These are phyloP conservation scores for Astyanax mexicanus DNA, from an alignment of 2,797 vertebrate species.

Conservation along the genomic window DNA sequence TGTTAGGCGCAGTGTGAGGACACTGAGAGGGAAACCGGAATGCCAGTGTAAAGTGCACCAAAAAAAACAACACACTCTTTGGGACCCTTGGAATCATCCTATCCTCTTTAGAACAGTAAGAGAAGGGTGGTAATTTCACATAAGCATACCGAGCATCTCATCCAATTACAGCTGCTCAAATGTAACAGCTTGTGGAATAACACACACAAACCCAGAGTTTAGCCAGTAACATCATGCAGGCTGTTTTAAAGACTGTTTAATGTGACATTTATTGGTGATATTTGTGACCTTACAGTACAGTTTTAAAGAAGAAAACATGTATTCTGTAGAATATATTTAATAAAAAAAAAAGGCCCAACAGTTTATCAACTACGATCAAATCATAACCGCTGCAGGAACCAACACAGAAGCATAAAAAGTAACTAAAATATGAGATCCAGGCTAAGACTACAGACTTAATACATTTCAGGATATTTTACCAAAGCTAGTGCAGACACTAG, in stretches of 20 bases:
- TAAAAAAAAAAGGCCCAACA: slow-evolving; percentile 4
- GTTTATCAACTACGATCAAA: slow-evolving; percentile 5
- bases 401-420: slow-evolving; percentile 20
- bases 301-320: background rate
- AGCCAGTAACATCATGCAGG: background rate
- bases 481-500: background rate
- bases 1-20: too few relatives aligned
- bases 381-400: slow-evolving; percentile 5
- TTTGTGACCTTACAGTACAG: background rate
- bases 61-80: too few relatives aligned
- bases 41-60: too few relatives aligned
- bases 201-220: too few relatives aligned
- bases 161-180: too few relatives aligned
- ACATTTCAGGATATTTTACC: background rate
- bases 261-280: slow-evolving; percentile 33
- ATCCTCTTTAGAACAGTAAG: too few relatives aligned
- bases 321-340: background rate
- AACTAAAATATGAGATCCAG: slow-evolving; percentile 10
- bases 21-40: too few relatives aligned
- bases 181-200: too few relatives aligned
- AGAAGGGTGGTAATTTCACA: too few relatives aligned
- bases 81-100: too few relatives aligned
- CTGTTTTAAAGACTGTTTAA: slow-evolving; percentile 4
- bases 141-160: too few relatives aligned
- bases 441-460: slow-evolving; percentile 1